phyloP scores from a whole-genome alignment of 1,140 invertebrate genomes.

The Geopemphigus sp. region DNA sequence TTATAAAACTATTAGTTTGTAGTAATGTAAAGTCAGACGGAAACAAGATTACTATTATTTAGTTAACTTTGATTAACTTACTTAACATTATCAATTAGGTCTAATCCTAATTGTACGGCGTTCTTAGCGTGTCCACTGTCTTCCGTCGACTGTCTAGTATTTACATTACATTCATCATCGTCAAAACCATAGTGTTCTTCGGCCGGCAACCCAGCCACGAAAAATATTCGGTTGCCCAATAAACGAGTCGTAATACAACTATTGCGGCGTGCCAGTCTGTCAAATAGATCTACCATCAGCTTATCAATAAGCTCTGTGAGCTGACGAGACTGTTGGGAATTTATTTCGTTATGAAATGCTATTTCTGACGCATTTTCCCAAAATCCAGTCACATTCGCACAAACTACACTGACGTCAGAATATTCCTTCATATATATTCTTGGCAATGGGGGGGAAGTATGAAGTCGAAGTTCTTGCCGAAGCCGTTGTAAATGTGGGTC shows the following conservation, averaged over 20 bases:
- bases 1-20: too few species aligned
- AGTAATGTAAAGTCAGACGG: too few species aligned
- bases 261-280: constrained; percentile 87
- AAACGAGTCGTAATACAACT: constrained; percentile 86
- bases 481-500: not conserved
- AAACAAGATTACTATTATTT: too few species aligned
- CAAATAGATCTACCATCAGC: constrained; percentile 62
- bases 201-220: constrained; percentile 75
- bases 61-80: constrained; percentile 61
- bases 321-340: constrained; percentile 68
- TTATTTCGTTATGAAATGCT: constrained; percentile 61
- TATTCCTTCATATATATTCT: constrained; percentile 28
- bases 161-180: not conserved
- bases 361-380: constrained; percentile 86
- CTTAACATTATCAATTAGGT: constrained; percentile 89
- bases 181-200: not conserved
- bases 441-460: not conserved
- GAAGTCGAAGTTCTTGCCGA: not conserved
- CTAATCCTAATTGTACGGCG: constrained; percentile 83
- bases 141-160: constrained; percentile 57
- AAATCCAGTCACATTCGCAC: constrained; percentile 95
- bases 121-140: constrained; percentile 81
- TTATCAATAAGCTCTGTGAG: constrained; percentile 92
- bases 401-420: constrained; percentile 73
- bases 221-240: constrained; percentile 88